phyloP scores from a whole-genome alignment of 2,113 vertebrate genomes.

The Callipepla californica region DNA sequence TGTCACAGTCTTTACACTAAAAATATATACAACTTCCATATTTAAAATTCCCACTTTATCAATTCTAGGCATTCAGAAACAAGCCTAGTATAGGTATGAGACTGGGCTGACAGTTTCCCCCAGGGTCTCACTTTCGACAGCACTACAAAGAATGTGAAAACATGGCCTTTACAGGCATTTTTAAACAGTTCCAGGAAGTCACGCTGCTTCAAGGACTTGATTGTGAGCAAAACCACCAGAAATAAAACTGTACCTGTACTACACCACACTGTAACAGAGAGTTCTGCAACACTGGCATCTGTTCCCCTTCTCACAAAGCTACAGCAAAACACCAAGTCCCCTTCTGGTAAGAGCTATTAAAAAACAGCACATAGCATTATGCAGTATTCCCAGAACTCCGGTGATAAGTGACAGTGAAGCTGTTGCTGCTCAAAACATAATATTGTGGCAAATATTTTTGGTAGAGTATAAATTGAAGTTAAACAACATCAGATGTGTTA shows the following conservation, averaged over 20 bases:
- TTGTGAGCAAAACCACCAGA: neutral
- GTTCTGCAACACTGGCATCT: neutral
- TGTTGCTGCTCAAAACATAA: slow-evolving; percentile 16
- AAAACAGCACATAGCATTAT: neutral
- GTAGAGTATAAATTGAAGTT: neutral
- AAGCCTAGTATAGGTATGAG: neutral
- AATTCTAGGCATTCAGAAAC: neutral
- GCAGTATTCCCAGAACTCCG: neutral
- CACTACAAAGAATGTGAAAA: neutral
- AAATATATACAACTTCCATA: neutral
- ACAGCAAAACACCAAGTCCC: neutral
- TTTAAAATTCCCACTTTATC: neutral
- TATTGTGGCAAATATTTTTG: slow-evolving; percentile 6
- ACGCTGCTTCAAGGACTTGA: neutral
- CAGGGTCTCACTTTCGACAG: neutral
- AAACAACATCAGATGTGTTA: slow-evolving; percentile 62
- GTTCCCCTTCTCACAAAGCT: neutral
- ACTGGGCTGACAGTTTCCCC: neutral
- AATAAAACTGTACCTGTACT: neutral
- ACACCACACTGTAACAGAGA: neutral
- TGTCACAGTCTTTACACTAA: neutral
- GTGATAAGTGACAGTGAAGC: neutral
- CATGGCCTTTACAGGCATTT: neutral
- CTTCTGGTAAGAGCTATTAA: neutral
- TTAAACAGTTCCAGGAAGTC: neutral